Evolutionary conservation across 2,113 vertebrate species (phyloP), one percentile per base, ranked within the genome.

Genomic region (Nannospalax galili): DNA sequence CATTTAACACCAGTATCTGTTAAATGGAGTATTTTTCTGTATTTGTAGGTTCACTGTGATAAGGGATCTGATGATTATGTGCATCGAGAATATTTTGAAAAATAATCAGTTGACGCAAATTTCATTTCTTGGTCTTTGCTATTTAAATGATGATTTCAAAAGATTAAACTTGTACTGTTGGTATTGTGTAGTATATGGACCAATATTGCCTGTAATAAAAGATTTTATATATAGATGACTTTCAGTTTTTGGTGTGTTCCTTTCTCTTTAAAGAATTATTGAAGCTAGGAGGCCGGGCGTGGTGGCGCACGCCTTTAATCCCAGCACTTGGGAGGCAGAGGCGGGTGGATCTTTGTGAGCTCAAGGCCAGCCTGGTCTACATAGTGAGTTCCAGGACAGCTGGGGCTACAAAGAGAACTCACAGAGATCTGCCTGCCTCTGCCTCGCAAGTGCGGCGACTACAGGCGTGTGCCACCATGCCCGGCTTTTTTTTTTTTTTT

Each of bases 181-280:
- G 98, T 98, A 98, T 98, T 95, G 98, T 98, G 98, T 98, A 98
- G 97, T 98, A 98, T 98, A 98, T 97, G 98, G 98, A 98, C 98
- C 98, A 98, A 99, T 98, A 98, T 97, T 98, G 98, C 98, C 98
- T 98, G 98, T 98, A 98, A 99, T 99, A 98, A 99, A 98, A 98
- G 97, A 97, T 97, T 98, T 98, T 98, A 98, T 98, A 98, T 97
- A 97, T 95, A 98, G 89, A 92, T 74, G 67, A 93, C 93, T 96
- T 58, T 75, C 8, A 32, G 40, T 62, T 75, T 88, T 75, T 93
- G 64, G 14, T 86, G 80, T 95, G 40, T 42, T 93, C 45, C 32
- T 96, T 96, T 93, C 72, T 72, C 42, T n/a, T 12, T n/a, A 87
- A 72, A 70, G 69, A 92, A 70, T 75, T 73, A 26, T 60, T 93